Conservation (phyloP, 2,113 vertebrate species). For the Conger conger region DNA sequence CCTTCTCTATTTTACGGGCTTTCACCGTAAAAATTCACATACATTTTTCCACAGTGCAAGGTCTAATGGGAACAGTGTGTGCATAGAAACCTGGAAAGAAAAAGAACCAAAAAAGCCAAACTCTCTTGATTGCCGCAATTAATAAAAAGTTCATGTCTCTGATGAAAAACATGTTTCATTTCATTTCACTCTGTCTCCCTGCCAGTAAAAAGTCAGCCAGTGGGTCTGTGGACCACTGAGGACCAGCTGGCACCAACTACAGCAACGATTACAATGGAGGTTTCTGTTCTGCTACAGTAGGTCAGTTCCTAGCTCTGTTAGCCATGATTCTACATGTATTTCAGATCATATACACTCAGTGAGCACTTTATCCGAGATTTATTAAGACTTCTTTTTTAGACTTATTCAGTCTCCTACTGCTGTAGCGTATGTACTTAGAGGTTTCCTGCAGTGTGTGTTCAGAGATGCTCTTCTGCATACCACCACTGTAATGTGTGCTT, state of each 20-base stretch:
- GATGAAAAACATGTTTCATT: constrained; percentile 51
- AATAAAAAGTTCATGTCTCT: constrained; percentile 43
- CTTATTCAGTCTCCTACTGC: too few relatives aligned
- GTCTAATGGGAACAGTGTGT: constrained; percentile 42
- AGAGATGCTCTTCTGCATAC: too few relatives aligned
- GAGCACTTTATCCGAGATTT: too few relatives aligned
- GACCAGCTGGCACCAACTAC: not conserved
- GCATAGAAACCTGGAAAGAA: not conserved
- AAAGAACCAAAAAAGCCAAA: constrained; percentile 28
- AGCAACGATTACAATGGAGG: not conserved
- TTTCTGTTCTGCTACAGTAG: not conserved
- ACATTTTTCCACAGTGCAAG: not conserved
- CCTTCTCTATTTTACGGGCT: too few relatives aligned
- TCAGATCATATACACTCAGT: not conserved
- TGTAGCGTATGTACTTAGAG: too few relatives aligned
- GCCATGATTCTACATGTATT: not conserved
- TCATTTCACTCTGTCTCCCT: not conserved
- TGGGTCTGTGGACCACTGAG: not conserved
- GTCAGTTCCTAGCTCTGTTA: not conserved
- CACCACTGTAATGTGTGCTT: too few relatives aligned
- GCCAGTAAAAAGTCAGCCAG: not conserved
- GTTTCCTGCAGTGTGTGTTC: too few relatives aligned
- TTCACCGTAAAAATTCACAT: not conserved
- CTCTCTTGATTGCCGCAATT: constrained; percentile 44
- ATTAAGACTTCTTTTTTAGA: too few relatives aligned